These are phyloP conservation scores for Poecilia wingei DNA, from an alignment of 2,797 vertebrate genomes.

Conservation along the genomic window DNA sequence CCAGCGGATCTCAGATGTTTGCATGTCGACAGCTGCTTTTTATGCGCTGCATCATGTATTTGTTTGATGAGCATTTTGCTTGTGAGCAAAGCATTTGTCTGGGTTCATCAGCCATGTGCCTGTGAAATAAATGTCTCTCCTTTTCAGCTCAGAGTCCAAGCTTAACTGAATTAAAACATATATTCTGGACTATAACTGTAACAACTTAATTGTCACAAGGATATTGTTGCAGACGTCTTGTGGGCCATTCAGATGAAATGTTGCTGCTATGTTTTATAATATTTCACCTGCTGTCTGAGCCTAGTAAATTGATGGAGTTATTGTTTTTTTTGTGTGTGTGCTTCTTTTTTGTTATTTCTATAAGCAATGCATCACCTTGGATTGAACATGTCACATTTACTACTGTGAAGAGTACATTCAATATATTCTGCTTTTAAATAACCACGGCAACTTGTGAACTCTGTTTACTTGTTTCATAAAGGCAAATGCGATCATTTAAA, in stretches of 20 bases:
- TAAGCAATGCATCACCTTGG: not conserved
- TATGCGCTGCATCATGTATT: not conserved
- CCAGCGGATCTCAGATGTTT: not conserved
- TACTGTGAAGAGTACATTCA: not conserved
- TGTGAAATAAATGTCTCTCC: not conserved
- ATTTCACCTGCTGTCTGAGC: not conserved
- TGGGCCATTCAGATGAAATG: not conserved
- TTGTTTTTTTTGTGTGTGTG: not conserved
- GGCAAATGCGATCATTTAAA: not conserved
- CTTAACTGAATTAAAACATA: not conserved
- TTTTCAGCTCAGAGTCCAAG: not conserved
- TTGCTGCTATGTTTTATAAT: not conserved
- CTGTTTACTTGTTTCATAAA: not conserved
- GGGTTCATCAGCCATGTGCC: not conserved
- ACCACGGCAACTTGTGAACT: not conserved
- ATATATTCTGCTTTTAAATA: not conserved
- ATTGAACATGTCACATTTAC: not conserved
- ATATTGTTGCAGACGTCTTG: not conserved
- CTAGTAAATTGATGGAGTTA: not conserved
- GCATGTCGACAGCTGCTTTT: not conserved
- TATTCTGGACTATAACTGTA: not conserved
- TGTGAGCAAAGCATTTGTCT: not conserved
- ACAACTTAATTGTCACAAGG: not conserved
- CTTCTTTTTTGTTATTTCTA: not conserved
- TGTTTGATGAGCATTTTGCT: not conserved